phyloP scores from a whole-genome alignment of 2,888 invertebrate species.

The Ornithoptera priamus region DNA sequence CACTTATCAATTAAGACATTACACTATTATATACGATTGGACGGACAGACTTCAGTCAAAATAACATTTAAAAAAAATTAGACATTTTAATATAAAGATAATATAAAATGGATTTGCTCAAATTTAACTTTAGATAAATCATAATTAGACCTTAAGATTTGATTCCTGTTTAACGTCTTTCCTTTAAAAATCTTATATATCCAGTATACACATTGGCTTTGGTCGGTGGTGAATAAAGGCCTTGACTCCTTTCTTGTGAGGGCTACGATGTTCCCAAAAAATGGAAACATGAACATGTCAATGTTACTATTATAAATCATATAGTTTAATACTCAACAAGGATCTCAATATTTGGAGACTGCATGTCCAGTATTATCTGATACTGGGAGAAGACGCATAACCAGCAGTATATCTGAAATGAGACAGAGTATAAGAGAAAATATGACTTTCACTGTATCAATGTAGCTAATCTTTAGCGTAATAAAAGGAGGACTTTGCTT shows the following conservation, averaged over 20 bases:
- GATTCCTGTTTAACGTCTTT: too few relatives aligned
- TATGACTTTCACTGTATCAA: not conserved
- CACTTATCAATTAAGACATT: not conserved
- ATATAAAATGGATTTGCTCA: not conserved
- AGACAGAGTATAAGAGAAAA: conserved; percentile 17
- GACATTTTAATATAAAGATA: not conserved
- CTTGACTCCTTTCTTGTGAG: too few relatives aligned
- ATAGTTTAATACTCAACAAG: conserved; percentile 69
- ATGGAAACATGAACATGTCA: too few relatives aligned
- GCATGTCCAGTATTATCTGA: conserved; percentile 87
- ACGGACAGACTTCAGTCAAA: not conserved
- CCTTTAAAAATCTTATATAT: too few relatives aligned
- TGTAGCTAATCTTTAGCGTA: too few relatives aligned
- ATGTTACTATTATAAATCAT: too few relatives aligned
- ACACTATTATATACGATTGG: not conserved
- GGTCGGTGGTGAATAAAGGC: too few relatives aligned
- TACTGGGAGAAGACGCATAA: conserved; percentile 92
- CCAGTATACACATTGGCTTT: too few relatives aligned
- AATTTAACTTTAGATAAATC: too few relatives aligned
- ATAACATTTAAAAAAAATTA: not conserved
- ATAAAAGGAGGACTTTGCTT: too few relatives aligned
- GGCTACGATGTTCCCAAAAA: too few relatives aligned
- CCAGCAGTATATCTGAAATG: conserved; percentile 91
- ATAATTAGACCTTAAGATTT: too few relatives aligned
- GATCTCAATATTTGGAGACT: conserved; percentile 93